Conservation (phyloP, 2,113 vertebrate genomes). For the Nettapus auritus region DNA sequence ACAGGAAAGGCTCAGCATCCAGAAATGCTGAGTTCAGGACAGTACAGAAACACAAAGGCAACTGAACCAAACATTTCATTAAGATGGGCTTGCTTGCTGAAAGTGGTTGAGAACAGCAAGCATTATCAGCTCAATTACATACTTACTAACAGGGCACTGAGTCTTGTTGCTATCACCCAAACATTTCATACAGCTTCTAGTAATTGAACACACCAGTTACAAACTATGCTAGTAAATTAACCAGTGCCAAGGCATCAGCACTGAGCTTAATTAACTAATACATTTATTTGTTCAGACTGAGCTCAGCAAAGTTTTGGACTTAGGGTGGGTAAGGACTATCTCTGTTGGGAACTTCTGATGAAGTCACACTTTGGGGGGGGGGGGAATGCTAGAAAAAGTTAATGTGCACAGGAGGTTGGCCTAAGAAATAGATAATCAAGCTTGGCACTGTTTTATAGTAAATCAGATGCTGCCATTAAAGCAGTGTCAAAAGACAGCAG, state of each 20-base stretch:
- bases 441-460: background rate
- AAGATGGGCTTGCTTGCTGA: background rate
- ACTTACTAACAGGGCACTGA: background rate
- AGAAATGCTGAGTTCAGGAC: background rate
- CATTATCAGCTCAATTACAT: background rate
- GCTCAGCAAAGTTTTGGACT: background rate
- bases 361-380: background rate
- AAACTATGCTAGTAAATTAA: background rate
- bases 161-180: background rate
- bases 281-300: background rate
- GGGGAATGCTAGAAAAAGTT: background rate
- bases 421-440: background rate
- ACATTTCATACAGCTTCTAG: background rate
- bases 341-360: background rate
- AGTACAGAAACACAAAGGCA: background rate
- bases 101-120: background rate
- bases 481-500: background rate
- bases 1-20: background rate
- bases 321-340: background rate
- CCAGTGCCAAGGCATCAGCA: background rate
- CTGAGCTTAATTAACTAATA: background rate
- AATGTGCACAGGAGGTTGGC: fast-evolving
- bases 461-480: background rate
- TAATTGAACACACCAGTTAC: background rate
- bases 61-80: background rate